Conservation (phyloP, 2,113 vertebrate genomes). For the Saccopteryx bilineata region DNA sequence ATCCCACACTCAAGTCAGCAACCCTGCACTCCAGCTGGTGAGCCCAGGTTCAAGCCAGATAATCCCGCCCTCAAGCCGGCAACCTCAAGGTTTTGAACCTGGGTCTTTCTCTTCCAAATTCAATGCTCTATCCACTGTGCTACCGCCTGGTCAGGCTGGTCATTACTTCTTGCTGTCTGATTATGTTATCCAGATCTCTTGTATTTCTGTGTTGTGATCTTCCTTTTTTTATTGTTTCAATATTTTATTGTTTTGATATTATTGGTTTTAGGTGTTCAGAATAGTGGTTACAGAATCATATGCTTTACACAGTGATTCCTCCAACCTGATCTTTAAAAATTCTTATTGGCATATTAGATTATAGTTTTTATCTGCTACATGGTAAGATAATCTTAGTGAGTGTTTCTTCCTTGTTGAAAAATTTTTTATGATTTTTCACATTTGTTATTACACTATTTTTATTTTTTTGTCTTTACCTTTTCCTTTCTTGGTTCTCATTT, state of each 20-base stretch:
- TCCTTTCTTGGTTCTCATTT: background rate
- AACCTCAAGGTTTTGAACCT: too few species aligned
- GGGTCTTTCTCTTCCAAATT: too few species aligned
- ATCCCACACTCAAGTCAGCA: too few species aligned
- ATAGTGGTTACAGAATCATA: background rate
- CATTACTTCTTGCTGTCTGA: background rate
- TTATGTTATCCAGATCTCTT: background rate
- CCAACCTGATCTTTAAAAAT: background rate
- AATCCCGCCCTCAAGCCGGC: too few species aligned
- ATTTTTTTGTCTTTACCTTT: background rate
- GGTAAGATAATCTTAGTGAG: background rate
- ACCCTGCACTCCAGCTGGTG: too few species aligned
- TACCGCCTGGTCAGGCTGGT: background rate
- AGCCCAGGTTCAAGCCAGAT: too few species aligned
- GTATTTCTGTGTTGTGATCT: background rate
- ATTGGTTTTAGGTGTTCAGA: background rate
- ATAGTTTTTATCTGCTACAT: background rate
- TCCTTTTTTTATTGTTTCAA: background rate
- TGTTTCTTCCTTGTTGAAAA: background rate
- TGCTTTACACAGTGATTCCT: background rate
- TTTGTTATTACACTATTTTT: background rate
- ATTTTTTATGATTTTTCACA: background rate
- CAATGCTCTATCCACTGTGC: too few species aligned
- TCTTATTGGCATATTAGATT: background rate
- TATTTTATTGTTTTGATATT: background rate